These are phyloP conservation scores for Torymus texanus DNA, from an alignment of 2,888 invertebrate species.

Conservation along the genomic window DNA sequence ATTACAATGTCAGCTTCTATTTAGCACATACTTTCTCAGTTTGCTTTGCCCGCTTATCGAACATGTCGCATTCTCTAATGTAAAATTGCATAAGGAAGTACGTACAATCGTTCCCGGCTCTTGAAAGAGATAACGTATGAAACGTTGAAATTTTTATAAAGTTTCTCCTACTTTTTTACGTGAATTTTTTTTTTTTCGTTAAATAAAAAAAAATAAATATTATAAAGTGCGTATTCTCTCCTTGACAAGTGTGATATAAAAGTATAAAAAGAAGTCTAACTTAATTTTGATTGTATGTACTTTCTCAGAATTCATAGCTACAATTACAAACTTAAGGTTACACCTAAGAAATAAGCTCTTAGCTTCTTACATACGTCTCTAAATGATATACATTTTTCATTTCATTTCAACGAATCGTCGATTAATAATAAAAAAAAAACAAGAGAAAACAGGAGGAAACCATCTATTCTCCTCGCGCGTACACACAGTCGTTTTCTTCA, in stretches of 20 bases:
- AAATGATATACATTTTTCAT: constrained; percentile 30
- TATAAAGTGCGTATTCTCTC: background rate
- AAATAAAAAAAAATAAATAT: constrained; percentile 13
- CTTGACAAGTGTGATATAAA: constrained; percentile 12
- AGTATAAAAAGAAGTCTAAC: constrained; percentile 20
- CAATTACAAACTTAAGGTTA: constrained; percentile 22
- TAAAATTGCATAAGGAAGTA: constrained; percentile 35
- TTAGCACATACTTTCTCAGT: constrained; percentile 36
- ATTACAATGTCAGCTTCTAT: constrained; percentile 28
- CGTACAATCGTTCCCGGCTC: constrained; percentile 32
- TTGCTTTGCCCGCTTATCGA: constrained; percentile 31
- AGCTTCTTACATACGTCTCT: constrained; percentile 11
- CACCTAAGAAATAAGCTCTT: constrained; percentile 30
- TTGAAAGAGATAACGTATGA: background rate
- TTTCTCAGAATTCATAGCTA: constrained; percentile 24
- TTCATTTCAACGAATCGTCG: constrained; percentile 21
- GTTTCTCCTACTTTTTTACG: background rate
- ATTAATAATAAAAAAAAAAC: background rate
- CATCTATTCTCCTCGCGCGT: background rate
- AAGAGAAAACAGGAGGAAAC: background rate
- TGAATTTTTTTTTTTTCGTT: background rate
- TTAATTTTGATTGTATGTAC: constrained; percentile 46
- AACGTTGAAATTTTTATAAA: background rate
- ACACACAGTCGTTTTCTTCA: background rate
- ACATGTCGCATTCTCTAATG: constrained; percentile 23